Evolutionary conservation across 1,140 invertebrate genomes (phyloP), one percentile per base, ranked within the genome.

Genomic region (Steinernema khuongi): DNA sequence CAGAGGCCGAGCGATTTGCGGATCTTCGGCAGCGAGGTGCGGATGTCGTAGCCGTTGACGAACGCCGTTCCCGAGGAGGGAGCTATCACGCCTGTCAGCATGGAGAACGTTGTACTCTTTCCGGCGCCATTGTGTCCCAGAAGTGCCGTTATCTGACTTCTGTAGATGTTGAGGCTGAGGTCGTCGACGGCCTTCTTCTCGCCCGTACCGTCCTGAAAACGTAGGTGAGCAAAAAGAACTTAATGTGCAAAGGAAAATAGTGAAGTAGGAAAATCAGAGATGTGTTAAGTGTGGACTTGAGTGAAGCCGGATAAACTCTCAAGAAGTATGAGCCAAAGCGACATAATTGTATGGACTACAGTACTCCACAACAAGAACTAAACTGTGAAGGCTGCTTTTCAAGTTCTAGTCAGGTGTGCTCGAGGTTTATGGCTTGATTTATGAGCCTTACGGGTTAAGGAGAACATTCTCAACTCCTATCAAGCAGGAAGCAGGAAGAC

Each of bases 1-100:
- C 95, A 98, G 2, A 94, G 87, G 0, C 94, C 94, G 0, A 94
- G 86, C 89, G 91, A 91, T 80, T 90, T 83, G 68, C 80, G 68
- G 22, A 80, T 74, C 30, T 33, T 17, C 7, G 74, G 71, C n/a
- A 81, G 29, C 2, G 70, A 33, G 4, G 26, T 70, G 14, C 73
- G 30, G 41, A 82, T 82, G 19, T 81, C 72, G 31, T 41, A 79
- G 11, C 60, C 67, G 31, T 81, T 33, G 29, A 81, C 73, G 26
- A 67, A 82, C n/a, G 76, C 75, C 1, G 78, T 79, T n/a, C 80
- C 80, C 67, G 33, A 43, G 22, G 78, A 75, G 7, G 80, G 73
- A 22, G 33, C 30, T 17, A 67, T 80, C 2, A 82, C 71, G 28
- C 79, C 83, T 18, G 81, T 80, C 1, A 85, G 44, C 28, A 88